Evolutionary conservation across 2,797 vertebrate genomes (phyloP).

Genomic region (Crotalus adamanteus): DNA sequence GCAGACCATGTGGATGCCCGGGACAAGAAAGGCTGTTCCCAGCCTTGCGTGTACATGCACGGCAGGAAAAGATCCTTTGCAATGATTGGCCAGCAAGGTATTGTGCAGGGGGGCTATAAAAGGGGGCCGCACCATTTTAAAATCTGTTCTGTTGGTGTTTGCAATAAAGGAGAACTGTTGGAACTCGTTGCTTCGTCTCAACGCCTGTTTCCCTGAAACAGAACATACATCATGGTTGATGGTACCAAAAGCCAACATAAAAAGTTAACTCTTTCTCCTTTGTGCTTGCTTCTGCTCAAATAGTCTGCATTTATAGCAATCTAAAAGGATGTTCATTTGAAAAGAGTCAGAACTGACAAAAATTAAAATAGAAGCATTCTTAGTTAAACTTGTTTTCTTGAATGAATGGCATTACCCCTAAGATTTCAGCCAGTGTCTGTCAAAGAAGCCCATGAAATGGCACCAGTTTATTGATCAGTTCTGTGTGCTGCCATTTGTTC

Average conservation of each 20-base stretch:
- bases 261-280: background rate
- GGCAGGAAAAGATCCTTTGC: too few relatives aligned
- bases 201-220: too few relatives aligned
- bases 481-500: background rate
- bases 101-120: too few relatives aligned
- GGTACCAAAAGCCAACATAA: background rate
- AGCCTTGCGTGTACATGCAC: too few relatives aligned
- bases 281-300: background rate
- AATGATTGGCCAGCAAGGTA: too few relatives aligned
- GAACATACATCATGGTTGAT: background rate
- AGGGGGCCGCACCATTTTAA: too few relatives aligned
- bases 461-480: slow-evolving; percentile 1
- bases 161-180: too few relatives aligned
- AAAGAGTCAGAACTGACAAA: background rate
- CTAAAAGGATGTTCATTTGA: background rate
- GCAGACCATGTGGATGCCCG: too few relatives aligned
- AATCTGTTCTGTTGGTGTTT: too few relatives aligned
- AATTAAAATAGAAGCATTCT: background rate
- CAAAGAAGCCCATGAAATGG: background rate
- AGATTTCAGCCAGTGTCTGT: background rate
- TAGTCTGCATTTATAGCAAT: background rate
- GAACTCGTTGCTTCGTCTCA: too few relatives aligned
- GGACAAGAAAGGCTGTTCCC: too few relatives aligned
- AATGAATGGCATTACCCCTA: background rate
- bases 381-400: background rate